Evolutionary conservation across 2,797 vertebrate species (phyloP), one percentile per base, ranked within the genome.

Genomic region (Pristis pectinata): DNA sequence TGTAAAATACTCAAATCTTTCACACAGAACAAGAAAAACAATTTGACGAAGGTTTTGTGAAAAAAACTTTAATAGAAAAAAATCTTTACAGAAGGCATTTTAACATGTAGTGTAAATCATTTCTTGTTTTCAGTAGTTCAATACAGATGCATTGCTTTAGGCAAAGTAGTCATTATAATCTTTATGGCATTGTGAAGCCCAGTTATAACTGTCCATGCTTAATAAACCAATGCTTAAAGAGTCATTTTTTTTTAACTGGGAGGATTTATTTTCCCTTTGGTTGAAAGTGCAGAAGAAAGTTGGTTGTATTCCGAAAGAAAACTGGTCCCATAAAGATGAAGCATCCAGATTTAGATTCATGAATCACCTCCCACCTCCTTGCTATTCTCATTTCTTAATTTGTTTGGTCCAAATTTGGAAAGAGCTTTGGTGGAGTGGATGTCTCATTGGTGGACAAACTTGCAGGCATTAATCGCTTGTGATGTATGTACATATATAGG

Each of bases 281-380:
- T 30, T 22, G 67, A 53, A 94, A 76, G 92, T 94, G 41, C 92
- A 94, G 92, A 53, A 94, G 92, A 94, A 94, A 94, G 30, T 94
- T 74, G 7, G 67, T 44, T 70, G 67, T n/a, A 30, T 34, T 93
- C 72, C 13, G 72, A 94, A 74, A 27, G 24, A 44, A 74, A 53
- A 41, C 8, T 72, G 4, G 67, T 94, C 67, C 70, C 70, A 15
- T 56, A 34, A 15, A 19, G 24, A 34, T 37, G 37, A 91, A 61
- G n/a, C n/a, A 4, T 41, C n/a, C 61, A 91, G 41, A 67, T 8
- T 37, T 34, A 17, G 8, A 91, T 1, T 34, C 13, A 17, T n/a
- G 56, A 56, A 34, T 44, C 17, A 41, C 37, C 13, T 5, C 37
- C 87, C 41, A 8, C 61, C 87, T 41, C 87, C 59, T 87, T 49